phyloP scores from a whole-genome alignment of 2,113 vertebrate species.

The Piaya cayana region DNA sequence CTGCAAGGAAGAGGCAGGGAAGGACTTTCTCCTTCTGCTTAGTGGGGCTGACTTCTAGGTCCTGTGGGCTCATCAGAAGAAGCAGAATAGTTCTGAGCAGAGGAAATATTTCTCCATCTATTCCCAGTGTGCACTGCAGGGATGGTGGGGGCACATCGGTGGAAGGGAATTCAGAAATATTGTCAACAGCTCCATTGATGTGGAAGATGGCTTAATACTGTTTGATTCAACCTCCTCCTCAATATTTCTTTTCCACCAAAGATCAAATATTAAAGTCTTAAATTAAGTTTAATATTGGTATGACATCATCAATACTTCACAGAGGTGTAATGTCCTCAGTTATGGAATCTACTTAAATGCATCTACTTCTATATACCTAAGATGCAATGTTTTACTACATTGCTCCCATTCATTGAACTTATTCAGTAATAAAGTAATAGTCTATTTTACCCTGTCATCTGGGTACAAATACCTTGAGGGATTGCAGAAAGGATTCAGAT shows the following conservation, averaged over 20 bases:
- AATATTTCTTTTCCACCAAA: background rate
- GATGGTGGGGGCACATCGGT: rapidly evolving
- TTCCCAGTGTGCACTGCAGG: background rate
- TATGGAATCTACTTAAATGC: background rate
- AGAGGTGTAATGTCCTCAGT: background rate
- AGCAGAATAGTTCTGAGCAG: background rate
- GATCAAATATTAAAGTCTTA: background rate
- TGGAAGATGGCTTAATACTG: background rate
- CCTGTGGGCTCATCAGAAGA: background rate
- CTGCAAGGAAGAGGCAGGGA: background rate
- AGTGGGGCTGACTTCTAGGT: background rate
- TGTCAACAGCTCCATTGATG: background rate
- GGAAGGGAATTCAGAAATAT: background rate
- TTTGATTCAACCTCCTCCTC: background rate
- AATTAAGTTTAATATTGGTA: background rate
- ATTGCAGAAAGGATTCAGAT: background rate
- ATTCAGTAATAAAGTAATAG: background rate
- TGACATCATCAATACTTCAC: background rate
- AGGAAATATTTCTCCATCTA: background rate
- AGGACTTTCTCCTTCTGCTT: background rate
- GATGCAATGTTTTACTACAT: background rate
- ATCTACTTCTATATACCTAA: background rate
- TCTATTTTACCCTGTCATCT: background rate
- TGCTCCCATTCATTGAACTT: background rate
- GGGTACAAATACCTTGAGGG: background rate